These are phyloP conservation scores for Noctua janthina DNA, from an alignment of 2,888 invertebrate species.

Conservation along the genomic window DNA sequence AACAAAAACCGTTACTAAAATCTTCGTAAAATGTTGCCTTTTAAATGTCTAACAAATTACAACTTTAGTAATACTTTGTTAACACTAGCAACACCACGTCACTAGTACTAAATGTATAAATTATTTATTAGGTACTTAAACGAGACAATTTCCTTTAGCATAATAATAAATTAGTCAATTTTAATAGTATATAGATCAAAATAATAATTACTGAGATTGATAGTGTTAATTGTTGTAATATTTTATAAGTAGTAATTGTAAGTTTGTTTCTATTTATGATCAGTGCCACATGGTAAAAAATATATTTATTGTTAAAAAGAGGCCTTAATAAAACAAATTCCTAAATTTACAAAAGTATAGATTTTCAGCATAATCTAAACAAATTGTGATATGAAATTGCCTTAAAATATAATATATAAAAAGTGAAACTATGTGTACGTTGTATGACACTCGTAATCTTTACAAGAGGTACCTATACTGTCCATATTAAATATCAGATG, in stretches of 20 bases:
- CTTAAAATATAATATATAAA: constrained; percentile 72
- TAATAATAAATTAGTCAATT: constrained; percentile 87
- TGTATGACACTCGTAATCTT: constrained; percentile 61
- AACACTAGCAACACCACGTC: constrained; percentile 70
- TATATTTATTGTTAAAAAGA: constrained; percentile 62
- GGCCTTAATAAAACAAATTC: constrained; percentile 63
- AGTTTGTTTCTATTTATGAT: constrained; percentile 73
- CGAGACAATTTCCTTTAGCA: constrained; percentile 75
- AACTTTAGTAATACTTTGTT: constrained; percentile 45
- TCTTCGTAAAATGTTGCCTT: constrained; percentile 51
- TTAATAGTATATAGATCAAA: constrained; percentile 74
- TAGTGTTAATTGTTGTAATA: constrained; percentile 81
- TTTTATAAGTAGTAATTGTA: constrained; percentile 72
- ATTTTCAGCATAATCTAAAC: constrained; percentile 65
- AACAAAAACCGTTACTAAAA: constrained; percentile 47
- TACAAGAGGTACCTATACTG: constrained; percentile 74
- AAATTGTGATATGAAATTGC: constrained; percentile 86
- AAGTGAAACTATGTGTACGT: constrained; percentile 55
- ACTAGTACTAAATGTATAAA: constrained; percentile 71
- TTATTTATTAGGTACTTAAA: constrained; percentile 69
- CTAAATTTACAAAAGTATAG: constrained; percentile 63
- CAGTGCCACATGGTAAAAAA: constrained; percentile 70
- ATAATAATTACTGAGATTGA: constrained; percentile 81
- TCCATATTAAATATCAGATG: constrained; percentile 76
- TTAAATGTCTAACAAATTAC: constrained; percentile 22